phyloP scores from a whole-genome alignment of 2,797 vertebrate species.

The Gobionotothen gibberifrons region DNA sequence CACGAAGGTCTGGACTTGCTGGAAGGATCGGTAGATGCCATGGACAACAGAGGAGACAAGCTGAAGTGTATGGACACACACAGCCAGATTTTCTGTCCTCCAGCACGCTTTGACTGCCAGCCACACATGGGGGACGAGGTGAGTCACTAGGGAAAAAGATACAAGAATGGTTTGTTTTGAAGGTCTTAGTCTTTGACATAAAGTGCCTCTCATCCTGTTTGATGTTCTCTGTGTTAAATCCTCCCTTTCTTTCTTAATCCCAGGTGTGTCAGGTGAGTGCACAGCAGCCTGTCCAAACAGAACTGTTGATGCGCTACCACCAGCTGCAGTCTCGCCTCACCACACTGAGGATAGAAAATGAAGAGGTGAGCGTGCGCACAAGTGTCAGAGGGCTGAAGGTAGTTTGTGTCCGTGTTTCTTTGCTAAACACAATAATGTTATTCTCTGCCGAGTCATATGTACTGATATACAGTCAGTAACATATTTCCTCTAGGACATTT shows the following conservation, averaged over 20 bases:
- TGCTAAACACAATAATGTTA: not conserved
- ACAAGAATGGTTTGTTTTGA: not conserved
- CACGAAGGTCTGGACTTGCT: conserved; percentile 96
- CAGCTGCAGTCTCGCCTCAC: conserved; percentile 97
- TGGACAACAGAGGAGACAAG: conserved; percentile 96
- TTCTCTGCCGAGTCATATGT: conserved; percentile 1
- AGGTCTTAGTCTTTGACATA: not conserved
- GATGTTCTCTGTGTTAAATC: conserved; percentile 18
- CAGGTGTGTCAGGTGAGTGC: conserved; percentile 98
- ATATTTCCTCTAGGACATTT: not conserved
- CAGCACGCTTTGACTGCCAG: conserved; percentile 96
- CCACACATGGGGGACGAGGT: conserved; percentile 99
- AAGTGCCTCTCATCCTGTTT: not conserved
- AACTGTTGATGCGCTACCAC: conserved; percentile 96
- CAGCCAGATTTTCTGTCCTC: conserved; percentile 97
- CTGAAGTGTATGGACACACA: conserved; percentile 97
- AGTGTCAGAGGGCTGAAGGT: not conserved
- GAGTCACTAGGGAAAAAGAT: conserved; percentile 22
- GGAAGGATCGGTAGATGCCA: conserved; percentile 93
- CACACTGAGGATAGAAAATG: conserved; percentile 98
- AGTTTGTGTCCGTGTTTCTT: conserved; percentile 24
- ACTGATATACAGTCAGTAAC: not conserved
- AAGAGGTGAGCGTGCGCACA: conserved; percentile 88
- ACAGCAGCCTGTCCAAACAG: conserved; percentile 97
- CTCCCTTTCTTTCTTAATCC: conserved; percentile 25